Evolutionary conservation across 2,888 invertebrate genomes (phyloP).

Genomic region (Diachrysia chrysitis): DNA sequence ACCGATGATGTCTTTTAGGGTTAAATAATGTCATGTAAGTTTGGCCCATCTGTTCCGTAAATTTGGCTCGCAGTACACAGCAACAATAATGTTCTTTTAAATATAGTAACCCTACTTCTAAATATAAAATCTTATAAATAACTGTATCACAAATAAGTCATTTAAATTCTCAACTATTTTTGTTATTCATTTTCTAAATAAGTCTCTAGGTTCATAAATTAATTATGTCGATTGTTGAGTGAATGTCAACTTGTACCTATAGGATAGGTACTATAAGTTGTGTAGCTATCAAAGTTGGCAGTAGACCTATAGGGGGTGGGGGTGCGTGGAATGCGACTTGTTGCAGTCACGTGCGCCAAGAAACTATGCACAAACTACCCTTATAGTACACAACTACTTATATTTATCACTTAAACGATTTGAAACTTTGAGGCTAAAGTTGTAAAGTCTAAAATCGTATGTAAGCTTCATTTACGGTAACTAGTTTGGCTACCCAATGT

Average conservation of each 20-base stretch:
- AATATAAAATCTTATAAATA: conserved; percentile 41
- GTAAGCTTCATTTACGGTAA: conserved; percentile 24
- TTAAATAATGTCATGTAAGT: conserved; percentile 17
- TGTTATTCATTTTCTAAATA: conserved; percentile 19
- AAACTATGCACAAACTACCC: conserved; percentile 66
- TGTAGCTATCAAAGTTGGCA: conserved; percentile 32
- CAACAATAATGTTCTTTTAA: conserved; percentile 10
- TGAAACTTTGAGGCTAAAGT: neutral
- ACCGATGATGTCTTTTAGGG: conserved; percentile 12
- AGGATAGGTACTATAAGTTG: neutral
- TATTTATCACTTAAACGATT: conserved; percentile 23
- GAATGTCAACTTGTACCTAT: conserved; percentile 21
- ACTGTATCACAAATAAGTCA: conserved; percentile 10
- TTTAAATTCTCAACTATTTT: conserved; percentile 20
- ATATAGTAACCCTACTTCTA: conserved; percentile 16
- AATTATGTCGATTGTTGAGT: conserved; percentile 5
- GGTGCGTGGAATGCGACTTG: conserved; percentile 76
- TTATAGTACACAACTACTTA: conserved; percentile 56
- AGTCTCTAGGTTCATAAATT: neutral
- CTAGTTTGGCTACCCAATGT: conserved; percentile 44
- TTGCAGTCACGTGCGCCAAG: conserved; percentile 81
- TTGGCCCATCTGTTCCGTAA: conserved; percentile 17
- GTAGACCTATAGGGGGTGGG: conserved; percentile 64
- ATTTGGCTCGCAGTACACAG: conserved; percentile 12
- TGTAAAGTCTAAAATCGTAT: conserved; percentile 35